Percentiles rank a stretch among this genome's conserved stretches.
These are phyloP conservation scores for Erebia palarica DNA, from an alignment of 2,888 invertebrate species.

Conservation along the genomic window DNA sequence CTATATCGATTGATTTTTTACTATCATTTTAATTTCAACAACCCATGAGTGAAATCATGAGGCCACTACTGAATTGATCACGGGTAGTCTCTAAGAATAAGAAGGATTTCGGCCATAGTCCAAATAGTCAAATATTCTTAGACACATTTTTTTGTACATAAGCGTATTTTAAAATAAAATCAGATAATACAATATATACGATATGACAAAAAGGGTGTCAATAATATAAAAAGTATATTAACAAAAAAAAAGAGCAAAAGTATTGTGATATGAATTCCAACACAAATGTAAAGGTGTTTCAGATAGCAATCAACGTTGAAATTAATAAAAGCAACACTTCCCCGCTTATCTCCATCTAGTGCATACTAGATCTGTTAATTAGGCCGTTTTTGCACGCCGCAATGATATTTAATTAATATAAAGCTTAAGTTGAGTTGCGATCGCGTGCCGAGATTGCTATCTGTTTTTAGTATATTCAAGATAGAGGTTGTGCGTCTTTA, in stretches of 20 bases:
- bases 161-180: no score
- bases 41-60: no score
- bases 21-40: no score
- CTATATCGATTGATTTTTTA: neutral
- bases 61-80: no score
- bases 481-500: conserved; percentile 11
- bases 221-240: no score
- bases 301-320: conserved; percentile 15
- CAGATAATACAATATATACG: no score
- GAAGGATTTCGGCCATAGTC: no score
- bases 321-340: conserved; percentile 32
- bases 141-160: no score
- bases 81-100: no score
- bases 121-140: no score
- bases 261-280: no score
- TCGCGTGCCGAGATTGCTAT: conserved; percentile 49
- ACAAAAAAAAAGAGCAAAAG: neutral
- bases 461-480: conserved; percentile 25
- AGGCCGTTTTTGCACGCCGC: conserved; percentile 61
- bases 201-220: no score
- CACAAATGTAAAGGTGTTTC: conserved; percentile 1
- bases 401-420: conserved; percentile 63
- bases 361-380: conserved; percentile 57
- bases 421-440: conserved; percentile 41
- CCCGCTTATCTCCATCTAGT: conserved; percentile 46